Evolutionary conservation across 1,140 invertebrate species (phyloP), one percentile per base, ranked within the genome.

Genomic region (Cydia strobilella): DNA sequence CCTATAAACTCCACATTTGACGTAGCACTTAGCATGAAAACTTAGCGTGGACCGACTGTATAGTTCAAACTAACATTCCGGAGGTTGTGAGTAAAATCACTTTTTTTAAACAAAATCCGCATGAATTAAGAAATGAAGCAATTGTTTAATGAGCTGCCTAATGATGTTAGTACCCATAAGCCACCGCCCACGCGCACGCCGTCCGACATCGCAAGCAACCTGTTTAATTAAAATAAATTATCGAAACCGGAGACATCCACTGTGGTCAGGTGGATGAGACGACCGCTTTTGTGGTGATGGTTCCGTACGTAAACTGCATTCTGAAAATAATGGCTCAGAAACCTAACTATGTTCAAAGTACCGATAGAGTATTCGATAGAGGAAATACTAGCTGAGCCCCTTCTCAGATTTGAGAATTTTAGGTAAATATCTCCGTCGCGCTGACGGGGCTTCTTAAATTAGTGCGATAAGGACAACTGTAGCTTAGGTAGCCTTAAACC

Each of bases 221-320:
- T 18, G 65, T 69, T 69, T 69, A 69, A 69, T 69, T 69, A 69
- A 18, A 69, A 69, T 69, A 69, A 69, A 69, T 69, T 69, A 69
- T 69, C 65, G 27, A 2, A 35, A 31, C 65, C 65, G 65, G 65
- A 18, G 65, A 69, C 35, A 20, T 69, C 65, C 39, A 39, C 63
- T 42, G n/a, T n/a, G 15, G 9, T 69, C 27, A n/a, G 65, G 65
- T 69, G 27, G 25, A 69, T 35, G 65, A 10, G 35, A 1, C 27
- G 6, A 13, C n/a, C 9, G 15, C 3, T 10, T 35, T n/a, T 18
- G 18, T 3, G 4, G 0, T 9, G 31, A 27, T n/a, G 65, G 65
- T 69, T 69, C 65, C n/a, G 65, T 42, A 35, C 15, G 6, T 51
- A 18, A 15, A 45, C 35, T 39, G 42, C 12, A 1, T 42, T 42